Percentiles rank a stretch among this genome's conserved stretches.
phyloP scores from a whole-genome alignment of 2,797 vertebrate species.

The Kryptolebias ocellatus region DNA sequence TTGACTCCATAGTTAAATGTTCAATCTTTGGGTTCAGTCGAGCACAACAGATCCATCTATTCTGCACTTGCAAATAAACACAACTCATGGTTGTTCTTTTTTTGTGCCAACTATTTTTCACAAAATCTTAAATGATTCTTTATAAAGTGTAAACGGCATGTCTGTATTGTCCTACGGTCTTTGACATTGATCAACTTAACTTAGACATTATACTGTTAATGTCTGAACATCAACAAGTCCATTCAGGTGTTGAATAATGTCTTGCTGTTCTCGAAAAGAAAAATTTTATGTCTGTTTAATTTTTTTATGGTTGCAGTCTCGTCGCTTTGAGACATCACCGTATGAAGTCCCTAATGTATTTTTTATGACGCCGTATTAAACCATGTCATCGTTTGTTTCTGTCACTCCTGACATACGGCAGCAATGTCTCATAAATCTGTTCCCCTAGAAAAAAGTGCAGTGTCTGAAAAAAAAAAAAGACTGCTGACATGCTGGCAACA shows the following conservation, averaged over 20 bases:
- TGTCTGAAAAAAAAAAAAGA: not conserved
- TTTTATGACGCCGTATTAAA: conserved; percentile 52
- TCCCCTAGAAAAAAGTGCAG: not conserved
- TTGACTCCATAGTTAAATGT: too few relatives aligned
- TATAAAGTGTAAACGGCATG: too few relatives aligned
- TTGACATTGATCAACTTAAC: not conserved
- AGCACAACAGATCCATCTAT: too few relatives aligned
- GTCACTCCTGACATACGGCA: conserved; percentile 17
- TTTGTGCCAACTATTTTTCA: too few relatives aligned
- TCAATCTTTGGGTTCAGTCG: too few relatives aligned
- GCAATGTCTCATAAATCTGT: conserved; percentile 6
- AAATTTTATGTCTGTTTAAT: not conserved
- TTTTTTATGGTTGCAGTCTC: conserved; percentile 17
- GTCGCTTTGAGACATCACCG: conserved; percentile 17
- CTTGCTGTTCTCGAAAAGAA: not conserved
- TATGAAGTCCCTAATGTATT: conserved; percentile 40
- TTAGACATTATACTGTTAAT: not conserved
- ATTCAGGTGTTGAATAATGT: conserved; percentile 3
- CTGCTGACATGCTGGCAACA: not conserved
- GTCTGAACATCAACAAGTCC: conserved; percentile 15
- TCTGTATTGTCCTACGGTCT: not conserved
- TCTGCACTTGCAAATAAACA: too few relatives aligned
- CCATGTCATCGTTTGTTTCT: conserved; percentile 8
- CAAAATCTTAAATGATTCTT: too few relatives aligned
- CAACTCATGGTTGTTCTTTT: too few relatives aligned